Conservation (phyloP, 2,797 vertebrate species). For the Tarsius wallacei region DNA sequence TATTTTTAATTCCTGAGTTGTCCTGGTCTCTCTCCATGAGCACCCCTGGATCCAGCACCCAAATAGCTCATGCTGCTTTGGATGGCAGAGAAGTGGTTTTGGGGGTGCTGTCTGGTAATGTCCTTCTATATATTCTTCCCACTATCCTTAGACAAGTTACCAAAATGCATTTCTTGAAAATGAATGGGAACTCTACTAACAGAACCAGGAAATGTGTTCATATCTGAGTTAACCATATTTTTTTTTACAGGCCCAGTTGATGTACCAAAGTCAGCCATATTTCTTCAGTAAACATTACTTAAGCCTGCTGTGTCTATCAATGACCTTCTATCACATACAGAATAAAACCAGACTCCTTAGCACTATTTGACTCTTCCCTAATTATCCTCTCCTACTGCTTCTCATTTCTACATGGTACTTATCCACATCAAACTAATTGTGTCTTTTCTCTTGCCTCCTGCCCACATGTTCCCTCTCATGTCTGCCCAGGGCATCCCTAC, state of each 20-base stretch:
- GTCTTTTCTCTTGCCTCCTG: neutral
- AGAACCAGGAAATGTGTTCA: conserved; percentile 21
- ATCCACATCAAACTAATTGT: neutral
- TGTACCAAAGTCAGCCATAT: neutral
- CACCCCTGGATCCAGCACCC: neutral
- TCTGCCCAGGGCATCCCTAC: neutral
- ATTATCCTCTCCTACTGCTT: neutral
- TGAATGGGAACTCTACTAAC: neutral
- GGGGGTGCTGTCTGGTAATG: neutral
- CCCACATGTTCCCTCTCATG: neutral
- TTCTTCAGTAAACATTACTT: neutral
- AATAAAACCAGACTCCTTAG: neutral
- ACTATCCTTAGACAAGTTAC: conserved; percentile 15
- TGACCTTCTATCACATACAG: neutral
- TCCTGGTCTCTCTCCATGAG: neutral
- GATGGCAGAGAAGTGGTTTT: neutral
- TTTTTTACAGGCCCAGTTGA: neutral
- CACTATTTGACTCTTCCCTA: neutral
- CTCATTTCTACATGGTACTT: neutral
- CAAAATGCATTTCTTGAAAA: conserved; percentile 24
- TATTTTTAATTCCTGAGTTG: neutral
- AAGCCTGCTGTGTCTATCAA: neutral
- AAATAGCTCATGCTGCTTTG: neutral
- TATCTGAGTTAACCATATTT: neutral
- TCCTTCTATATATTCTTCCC: neutral